Evolutionary conservation across 37 sponge, comb jelly and placozoan species (phyloP).

Genomic region (Cladorhizidae sp.): DNA sequence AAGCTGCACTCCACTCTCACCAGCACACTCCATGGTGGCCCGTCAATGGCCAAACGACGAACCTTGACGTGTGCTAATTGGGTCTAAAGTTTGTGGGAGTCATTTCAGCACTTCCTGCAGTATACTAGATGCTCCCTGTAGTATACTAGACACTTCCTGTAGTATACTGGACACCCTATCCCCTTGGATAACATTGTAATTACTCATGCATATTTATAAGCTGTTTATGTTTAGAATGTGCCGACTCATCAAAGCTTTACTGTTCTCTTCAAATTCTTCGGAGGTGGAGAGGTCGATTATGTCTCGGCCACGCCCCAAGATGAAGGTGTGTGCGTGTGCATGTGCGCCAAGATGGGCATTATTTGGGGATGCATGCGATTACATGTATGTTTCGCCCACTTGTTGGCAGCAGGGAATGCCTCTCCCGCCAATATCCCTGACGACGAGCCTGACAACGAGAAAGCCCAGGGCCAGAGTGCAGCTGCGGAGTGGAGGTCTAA

Average conservation of each 20-base stretch:
- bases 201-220: too few species aligned
- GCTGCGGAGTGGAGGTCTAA: not conserved
- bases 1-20: too few species aligned
- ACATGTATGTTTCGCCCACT: not conserved
- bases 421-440: too few species aligned
- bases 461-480: too few species aligned
- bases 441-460: too few species aligned
- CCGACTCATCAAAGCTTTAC: conserved; percentile 64
- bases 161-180: too few species aligned
- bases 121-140: too few species aligned
- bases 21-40: too few species aligned
- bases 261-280: conserved; percentile 78
- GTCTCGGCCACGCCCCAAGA: not conserved
- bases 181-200: too few species aligned
- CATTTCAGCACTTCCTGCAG: too few species aligned
- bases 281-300: conserved; percentile 66
- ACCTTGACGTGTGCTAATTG: not conserved
- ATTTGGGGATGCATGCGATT: conserved; percentile 18
- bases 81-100: not conserved
- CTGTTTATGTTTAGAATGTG: conserved; percentile 42
- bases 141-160: too few species aligned
- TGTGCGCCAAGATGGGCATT: conserved; percentile 29
- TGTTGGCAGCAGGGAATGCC: not conserved
- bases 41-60: too few species aligned
- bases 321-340: conserved; percentile 37